Conservation (phyloP, 2,888 invertebrate genomes). For the Tenthredo scrophulariae region DNA sequence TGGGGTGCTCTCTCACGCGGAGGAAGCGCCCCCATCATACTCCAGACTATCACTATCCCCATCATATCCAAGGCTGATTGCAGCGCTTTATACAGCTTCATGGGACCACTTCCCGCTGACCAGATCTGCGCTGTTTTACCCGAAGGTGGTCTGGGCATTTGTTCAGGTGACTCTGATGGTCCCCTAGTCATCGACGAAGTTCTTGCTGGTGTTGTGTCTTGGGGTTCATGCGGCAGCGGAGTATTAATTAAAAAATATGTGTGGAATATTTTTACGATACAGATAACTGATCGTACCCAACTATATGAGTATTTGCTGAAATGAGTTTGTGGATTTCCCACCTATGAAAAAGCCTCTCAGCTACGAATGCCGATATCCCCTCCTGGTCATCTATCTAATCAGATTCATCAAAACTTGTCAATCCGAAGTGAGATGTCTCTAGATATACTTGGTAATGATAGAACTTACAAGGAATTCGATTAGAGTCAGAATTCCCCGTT, state of each 20-base stretch:
- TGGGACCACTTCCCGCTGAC: constrained; percentile 68
- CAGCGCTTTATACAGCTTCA: constrained; percentile 76
- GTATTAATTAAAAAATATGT: too few species aligned
- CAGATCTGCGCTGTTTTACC: constrained; percentile 81
- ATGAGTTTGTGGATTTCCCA: constrained; percentile 63
- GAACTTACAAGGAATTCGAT: not conserved
- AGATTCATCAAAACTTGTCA: not conserved
- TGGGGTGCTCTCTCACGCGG: constrained; percentile 64
- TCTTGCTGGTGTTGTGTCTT: constrained; percentile 69
- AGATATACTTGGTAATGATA: not conserved
- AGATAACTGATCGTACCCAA: not conserved
- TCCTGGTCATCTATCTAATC: not conserved
- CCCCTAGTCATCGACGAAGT: constrained; percentile 64
- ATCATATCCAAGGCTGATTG: constrained; percentile 80
- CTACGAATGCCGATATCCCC: not conserved
- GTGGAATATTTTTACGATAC: too few species aligned
- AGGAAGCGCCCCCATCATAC: constrained; percentile 61
- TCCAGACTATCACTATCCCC: constrained; percentile 80
- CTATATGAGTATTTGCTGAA: not conserved
- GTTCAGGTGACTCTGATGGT: constrained; percentile 71
- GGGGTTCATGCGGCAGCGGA: constrained; percentile 73
- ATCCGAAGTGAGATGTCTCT: not conserved
- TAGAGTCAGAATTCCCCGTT: not conserved
- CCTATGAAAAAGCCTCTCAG: not conserved
- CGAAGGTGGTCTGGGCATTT: constrained; percentile 79